A percentile compares a stretch with the other conserved stretches of the same genome.
Evolutionary conservation across 2,888 invertebrate species (phyloP).

Genomic region (Gnatocerus cornutus): DNA sequence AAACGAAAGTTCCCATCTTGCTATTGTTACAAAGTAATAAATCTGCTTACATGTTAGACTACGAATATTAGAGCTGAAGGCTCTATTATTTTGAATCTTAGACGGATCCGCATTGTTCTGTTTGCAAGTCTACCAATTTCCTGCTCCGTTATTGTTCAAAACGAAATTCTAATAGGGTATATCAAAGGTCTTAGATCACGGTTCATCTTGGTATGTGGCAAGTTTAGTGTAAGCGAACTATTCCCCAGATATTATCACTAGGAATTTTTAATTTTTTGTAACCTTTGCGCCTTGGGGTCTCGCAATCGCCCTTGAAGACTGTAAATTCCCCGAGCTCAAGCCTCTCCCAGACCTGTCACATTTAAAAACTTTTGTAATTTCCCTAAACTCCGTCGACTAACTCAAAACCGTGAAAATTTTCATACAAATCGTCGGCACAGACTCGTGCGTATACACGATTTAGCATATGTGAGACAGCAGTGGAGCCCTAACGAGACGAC

Average conservation of each 20-base stretch:
- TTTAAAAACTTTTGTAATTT: slow-evolving; percentile 33
- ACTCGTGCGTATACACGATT: slow-evolving; percentile 12
- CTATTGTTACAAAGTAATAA: slow-evolving; percentile 15
- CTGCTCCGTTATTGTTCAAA: slow-evolving; percentile 4
- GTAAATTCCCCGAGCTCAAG: slow-evolving; percentile 17
- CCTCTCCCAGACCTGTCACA: slow-evolving; percentile 22
- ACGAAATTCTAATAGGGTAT: background rate
- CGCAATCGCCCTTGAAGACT: background rate
- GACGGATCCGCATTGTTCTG: slow-evolving; percentile 8
- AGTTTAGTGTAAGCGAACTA: no score
- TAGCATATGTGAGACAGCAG: slow-evolving; percentile 29
- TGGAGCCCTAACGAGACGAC: slow-evolving; percentile 4
- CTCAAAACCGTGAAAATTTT: slow-evolving; percentile 27
- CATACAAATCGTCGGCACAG: slow-evolving; percentile 32
- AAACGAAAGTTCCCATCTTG: background rate
- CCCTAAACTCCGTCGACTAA: slow-evolving; percentile 25
- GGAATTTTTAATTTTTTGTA: background rate
- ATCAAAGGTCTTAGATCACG: no score
- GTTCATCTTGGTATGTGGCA: no score
- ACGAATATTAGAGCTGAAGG: slow-evolving; percentile 15
- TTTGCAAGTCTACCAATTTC: slow-evolving; percentile 19
- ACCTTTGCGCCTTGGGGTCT: background rate
- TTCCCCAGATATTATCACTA: no score
- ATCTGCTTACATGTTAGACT: slow-evolving; percentile 11
- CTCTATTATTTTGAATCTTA: slow-evolving; percentile 16